Evolutionary conservation across 1,140 invertebrate species (phyloP).

Genomic region (Drosophila oshimai): DNA sequence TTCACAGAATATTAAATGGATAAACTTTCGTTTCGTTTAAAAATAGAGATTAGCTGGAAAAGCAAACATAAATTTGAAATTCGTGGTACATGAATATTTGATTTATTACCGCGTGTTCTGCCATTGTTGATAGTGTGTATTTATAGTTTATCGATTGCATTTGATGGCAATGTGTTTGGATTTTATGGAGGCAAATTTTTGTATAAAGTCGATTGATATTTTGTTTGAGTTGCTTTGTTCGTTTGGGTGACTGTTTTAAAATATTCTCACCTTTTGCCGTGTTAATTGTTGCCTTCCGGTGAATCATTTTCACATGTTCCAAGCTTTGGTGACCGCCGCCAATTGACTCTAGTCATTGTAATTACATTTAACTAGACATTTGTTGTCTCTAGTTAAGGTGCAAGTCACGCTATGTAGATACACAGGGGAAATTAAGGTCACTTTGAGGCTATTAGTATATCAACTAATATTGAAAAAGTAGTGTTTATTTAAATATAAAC

Average conservation of each 20-base stretch:
- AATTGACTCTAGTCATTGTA: slow-evolving; percentile 50
- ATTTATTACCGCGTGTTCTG: neutral
- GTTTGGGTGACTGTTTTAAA: slow-evolving; percentile 4
- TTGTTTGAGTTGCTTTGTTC: neutral
- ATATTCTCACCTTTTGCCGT: slow-evolving; percentile 41
- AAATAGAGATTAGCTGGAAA: neutral
- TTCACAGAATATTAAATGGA: neutral
- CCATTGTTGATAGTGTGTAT: slow-evolving; percentile 1
- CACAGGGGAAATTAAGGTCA: neutral
- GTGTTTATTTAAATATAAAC: too few relatives aligned
- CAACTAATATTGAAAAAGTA: too few relatives aligned
- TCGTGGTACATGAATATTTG: neutral
- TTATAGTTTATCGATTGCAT: slow-evolving; percentile 21
- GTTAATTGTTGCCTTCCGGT: slow-evolving; percentile 51
- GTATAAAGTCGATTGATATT: slow-evolving; percentile 13
- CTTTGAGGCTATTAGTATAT: too few relatives aligned
- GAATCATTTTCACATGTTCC: slow-evolving; percentile 27
- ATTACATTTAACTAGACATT: slow-evolving; percentile 38
- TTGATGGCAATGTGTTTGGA: slow-evolving; percentile 3
- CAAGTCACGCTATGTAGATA: slow-evolving; percentile 19
- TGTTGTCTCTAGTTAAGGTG: slow-evolving; percentile 3
- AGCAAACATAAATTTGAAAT: neutral
- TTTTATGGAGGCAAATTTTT: neutral
- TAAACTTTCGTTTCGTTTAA: neutral
- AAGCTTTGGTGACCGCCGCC: slow-evolving; percentile 11